Conservation (phyloP, 1,140 invertebrate genomes). For the Coenobita brevimanus region DNA sequence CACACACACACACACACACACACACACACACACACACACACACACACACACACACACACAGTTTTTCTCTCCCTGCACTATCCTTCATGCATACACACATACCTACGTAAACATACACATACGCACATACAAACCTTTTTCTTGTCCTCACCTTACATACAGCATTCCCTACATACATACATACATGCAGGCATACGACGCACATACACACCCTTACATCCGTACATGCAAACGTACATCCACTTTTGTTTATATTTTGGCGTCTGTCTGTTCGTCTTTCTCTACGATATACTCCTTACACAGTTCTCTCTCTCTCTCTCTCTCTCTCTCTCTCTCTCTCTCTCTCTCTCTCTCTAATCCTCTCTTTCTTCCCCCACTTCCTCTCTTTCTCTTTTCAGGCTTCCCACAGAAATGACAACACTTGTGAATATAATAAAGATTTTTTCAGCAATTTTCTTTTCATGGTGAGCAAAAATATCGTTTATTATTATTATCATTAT, state of each 20-base stretch:
- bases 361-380: not conserved
- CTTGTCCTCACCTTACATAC: too few relatives aligned
- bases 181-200: too few relatives aligned
- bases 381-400: not conserved
- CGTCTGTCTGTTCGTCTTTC: too few relatives aligned
- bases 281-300: not conserved
- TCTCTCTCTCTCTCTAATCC: too few relatives aligned
- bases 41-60: not conserved
- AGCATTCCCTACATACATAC: too few relatives aligned
- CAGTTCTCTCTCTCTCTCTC: slow-evolving; percentile 32
- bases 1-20: slow-evolving; percentile 4
- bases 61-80: not conserved
- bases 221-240: not conserved
- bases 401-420: not conserved
- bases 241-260: not conserved
- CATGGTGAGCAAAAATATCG: too few relatives aligned
- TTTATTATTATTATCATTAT: too few relatives aligned
- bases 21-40: not conserved
- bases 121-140: too few relatives aligned
- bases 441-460: too few relatives aligned
- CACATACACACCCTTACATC: not conserved
- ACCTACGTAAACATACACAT: too few relatives aligned
- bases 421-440: too few relatives aligned
- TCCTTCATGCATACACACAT: too few relatives aligned
- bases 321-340: slow-evolving; percentile 15